These are phyloP conservation scores for Drosophila demipolita DNA, from an alignment of 2,888 invertebrate genomes.

Conservation along the genomic window DNA sequence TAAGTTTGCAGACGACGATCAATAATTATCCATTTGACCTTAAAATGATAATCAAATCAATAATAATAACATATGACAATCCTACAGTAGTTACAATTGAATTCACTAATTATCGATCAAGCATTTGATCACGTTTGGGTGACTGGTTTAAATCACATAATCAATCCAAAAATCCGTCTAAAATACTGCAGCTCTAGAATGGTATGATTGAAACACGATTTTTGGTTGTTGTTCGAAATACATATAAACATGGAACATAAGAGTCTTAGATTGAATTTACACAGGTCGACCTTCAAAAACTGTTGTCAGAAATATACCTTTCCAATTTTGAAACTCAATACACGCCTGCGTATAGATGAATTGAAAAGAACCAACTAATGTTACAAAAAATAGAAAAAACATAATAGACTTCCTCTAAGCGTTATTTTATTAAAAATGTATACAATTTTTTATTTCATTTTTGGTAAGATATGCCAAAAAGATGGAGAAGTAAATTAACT, in stretches of 20 bases:
- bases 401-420: background rate
- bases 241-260: background rate
- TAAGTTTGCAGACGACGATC: background rate
- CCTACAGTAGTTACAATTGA: background rate
- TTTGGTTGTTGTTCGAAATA: background rate
- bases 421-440: too few species aligned
- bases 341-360: background rate
- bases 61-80: background rate
- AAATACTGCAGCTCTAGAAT: background rate
- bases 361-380: background rate
- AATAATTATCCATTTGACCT: background rate
- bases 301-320: background rate
- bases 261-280: background rate
- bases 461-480: background rate
- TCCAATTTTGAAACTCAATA: background rate
- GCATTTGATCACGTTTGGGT: background rate
- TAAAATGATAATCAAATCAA: background rate
- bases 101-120: background rate
- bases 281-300: background rate
- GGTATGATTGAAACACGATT: background rate
- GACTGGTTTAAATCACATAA: background rate
- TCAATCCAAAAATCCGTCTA: background rate
- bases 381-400: background rate
- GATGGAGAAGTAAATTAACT: background rate
- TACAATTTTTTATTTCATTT: background rate